Evolutionary conservation across 2,113 vertebrate genomes (phyloP).

Genomic region (Megalops atlanticus): DNA sequence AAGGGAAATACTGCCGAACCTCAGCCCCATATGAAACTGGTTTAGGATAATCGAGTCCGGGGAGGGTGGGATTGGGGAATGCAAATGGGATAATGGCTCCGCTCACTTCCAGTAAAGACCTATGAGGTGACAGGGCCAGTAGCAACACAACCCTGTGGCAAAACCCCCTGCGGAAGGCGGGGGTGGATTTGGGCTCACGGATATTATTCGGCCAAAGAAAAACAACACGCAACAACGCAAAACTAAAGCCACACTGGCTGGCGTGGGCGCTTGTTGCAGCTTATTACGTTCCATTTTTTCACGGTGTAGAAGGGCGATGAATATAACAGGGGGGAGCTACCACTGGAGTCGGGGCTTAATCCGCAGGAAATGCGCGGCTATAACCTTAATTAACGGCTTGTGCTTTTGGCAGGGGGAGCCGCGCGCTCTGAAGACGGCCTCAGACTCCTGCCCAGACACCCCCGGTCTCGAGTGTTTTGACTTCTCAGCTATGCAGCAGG

Average conservation of each 20-base stretch:
- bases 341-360: neutral
- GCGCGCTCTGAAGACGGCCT: no score
- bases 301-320: no score
- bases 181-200: neutral
- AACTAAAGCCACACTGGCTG: no score
- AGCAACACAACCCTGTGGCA: neutral
- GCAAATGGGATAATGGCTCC: neutral
- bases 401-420: neutral
- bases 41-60: constrained; percentile 75
- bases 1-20: constrained; percentile 88
- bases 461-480: neutral
- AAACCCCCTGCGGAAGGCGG: no score
- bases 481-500: neutral
- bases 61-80: constrained; percentile 18
- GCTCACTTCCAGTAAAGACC: neutral
- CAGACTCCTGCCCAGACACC: no score
- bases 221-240: no score
- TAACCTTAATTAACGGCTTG: neutral
- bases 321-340: no score
- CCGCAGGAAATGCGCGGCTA: neutral
- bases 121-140: neutral
- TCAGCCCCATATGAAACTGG: constrained; percentile 86
- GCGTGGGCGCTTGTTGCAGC: no score
- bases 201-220: no score
- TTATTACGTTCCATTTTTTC: no score